Percentiles rank a stretch among this genome's conserved stretches.
phyloP scores from a whole-genome alignment of 1,140 invertebrate genomes.

The Camponotus vicinus region DNA sequence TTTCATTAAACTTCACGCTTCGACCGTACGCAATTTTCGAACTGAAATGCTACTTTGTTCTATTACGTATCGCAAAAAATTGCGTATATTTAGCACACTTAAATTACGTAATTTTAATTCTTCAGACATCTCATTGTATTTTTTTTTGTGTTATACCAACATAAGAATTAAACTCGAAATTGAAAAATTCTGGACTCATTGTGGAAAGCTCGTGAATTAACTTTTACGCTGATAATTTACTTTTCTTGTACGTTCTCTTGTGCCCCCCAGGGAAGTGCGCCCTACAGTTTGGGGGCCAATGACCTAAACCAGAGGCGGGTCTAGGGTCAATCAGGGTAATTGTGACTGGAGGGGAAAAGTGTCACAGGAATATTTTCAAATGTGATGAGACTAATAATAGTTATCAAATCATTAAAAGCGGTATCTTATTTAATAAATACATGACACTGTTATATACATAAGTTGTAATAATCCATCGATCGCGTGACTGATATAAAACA shows the following conservation, averaged over 20 bases:
- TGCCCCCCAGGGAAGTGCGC: background rate
- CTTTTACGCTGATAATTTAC: conserved; percentile 31
- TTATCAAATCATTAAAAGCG: background rate
- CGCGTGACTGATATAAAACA: too few relatives aligned
- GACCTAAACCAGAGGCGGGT: conserved; percentile 48
- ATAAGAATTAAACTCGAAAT: background rate
- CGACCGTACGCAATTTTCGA: background rate
- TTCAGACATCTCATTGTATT: background rate
- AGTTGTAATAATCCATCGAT: background rate
- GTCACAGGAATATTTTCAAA: conserved; percentile 22
- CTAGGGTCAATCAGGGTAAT: conserved; percentile 40
- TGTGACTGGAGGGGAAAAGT: conserved; percentile 39
- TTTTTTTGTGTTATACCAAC: background rate
- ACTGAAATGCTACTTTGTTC: background rate
- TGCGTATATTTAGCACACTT: background rate
- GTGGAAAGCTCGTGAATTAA: conserved; percentile 5
- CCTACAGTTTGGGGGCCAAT: background rate
- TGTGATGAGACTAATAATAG: conserved; percentile 3
- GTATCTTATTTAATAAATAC: background rate
- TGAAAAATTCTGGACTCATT: conserved; percentile 2
- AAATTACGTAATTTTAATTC: background rate
- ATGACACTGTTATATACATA: background rate
- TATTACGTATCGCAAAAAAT: background rate
- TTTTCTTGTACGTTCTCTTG: background rate
- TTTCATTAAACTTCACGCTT: background rate